Base-by-base conservation (phyloP, 2,113 vertebrate species). In the Cebidichthys violaceus region DNA sequence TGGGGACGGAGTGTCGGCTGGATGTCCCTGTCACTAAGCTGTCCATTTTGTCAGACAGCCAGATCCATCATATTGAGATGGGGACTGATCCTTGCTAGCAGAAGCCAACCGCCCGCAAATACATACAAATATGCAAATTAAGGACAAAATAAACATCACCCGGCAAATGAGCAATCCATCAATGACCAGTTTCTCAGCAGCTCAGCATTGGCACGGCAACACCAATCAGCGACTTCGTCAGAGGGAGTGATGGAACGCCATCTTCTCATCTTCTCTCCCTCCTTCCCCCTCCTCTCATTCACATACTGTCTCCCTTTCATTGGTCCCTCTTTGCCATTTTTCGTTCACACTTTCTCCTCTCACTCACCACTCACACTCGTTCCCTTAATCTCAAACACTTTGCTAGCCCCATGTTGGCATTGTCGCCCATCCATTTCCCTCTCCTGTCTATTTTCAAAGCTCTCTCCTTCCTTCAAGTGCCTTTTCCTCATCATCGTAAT, bases 121-220 rank as follows among this genome's bases (percentile, higher is more conserved):
- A 77, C 86, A 81, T 92, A 92, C 87, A 86, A 90, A 92, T 93
- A 94, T 94, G 93, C 88, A 94, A 93, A 94, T 93, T 60, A 88
- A 90, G 45, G 39, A 86, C 76, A 92, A 92, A 92, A 92, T 90
- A 94, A 94, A 92, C 92, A 93, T 84, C 89, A 77, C 83, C 84
- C 84, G 18, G 77, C 77, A 91, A 91, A 86, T 75, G 84, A 90
- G 84, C 86, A 85, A 94, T 94, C 93, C 88, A 94, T 94, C 94
- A 93, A 86, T 86, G 91, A 91, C 91, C 80, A 55, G 71, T 88
- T 90, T 89, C 79, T 81, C 75, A 84, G 81, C 69, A 43, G 82
- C 90, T 92, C 89, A 82, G 91, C 89, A 79, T 67, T 84, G 80
- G 86, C 86, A 82, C 75, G 6, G 92, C 89, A 79, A 86, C 90